Evolutionary conservation across 2,797 vertebrate species (phyloP), one percentile per base, ranked within the genome.

Genomic region (Borostomias antarcticus): DNA sequence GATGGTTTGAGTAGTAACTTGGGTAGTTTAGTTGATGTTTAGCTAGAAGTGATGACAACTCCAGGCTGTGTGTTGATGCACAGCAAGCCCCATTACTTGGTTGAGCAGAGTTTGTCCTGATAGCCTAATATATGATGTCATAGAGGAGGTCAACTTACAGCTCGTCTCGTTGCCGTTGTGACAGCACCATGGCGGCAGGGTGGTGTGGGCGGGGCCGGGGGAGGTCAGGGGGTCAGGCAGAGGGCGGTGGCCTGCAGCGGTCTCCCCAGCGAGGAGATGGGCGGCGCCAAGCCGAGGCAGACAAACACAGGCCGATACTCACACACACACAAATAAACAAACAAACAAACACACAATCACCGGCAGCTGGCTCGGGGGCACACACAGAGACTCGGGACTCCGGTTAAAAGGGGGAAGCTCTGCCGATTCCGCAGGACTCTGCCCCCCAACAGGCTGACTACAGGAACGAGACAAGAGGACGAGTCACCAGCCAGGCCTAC

Each of bases 81-180:
- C 6, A 15, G 15, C n/a, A 13, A 45, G 40, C 17, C 2, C 15
- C n/a, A 4, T 17, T 45, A 45, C 40, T 45, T 4, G 15, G 26
- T n/a, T 29, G 51, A 26, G 23, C 25, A 29, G 53, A 30, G n/a
- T 56, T 28, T 57, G 30, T 10, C 17, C 15, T 45, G 40, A n/a
- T n/a, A 17, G 5, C n/a, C n/a, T n/a, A n/a, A n/a, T n/a, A 45
- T 17, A 45, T n/a, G 40, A 25, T 26, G 54, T 67, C n/a, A 15
- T 37, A 63, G 48, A 29, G 45, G 25, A 37, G 29, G 64, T 7
- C 7, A n/a, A 94, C 98, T 98, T 93, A 99, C 97, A 99, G 92
- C 88, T 99, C 97, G 83, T 99, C 98, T 93, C 96, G 92, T 96
- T 99, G 98, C 90, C 97, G 94, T 91, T 98, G 98, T 91, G 97